Evolutionary conservation across 92 coral and sea anemone species (phyloP).

Genomic region (Porites divaricata): DNA sequence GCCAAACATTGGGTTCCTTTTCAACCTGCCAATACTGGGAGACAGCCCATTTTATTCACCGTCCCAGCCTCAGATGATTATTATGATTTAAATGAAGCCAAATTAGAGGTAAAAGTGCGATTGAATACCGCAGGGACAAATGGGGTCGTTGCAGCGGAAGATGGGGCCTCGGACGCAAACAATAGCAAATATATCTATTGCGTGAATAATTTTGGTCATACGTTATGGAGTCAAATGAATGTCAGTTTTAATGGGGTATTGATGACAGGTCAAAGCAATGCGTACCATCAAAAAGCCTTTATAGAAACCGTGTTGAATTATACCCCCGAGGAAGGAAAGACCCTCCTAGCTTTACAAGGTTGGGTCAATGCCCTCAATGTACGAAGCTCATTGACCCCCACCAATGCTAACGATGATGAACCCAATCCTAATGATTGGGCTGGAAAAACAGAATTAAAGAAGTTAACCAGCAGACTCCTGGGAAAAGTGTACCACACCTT

Average conservation of each 20-base stretch:
- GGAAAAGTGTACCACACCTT: slow-evolving; percentile 23
- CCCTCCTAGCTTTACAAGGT: slow-evolving; percentile 6
- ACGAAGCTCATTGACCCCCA: slow-evolving; percentile 8
- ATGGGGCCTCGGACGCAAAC: no score
- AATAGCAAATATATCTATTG: no score
- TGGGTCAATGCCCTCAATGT: slow-evolving; percentile 8
- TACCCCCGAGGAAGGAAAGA: neutral
- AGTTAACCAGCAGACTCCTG: neutral
- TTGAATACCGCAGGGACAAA: no score
- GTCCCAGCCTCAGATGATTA: no score
- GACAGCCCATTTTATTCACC: no score
- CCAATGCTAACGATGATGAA: neutral
- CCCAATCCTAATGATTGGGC: neutral
- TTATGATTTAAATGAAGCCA: no score
- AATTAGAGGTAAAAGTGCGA: no score
- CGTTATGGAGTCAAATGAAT: slow-evolving; percentile 15
- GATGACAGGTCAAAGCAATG: slow-evolving; percentile 30
- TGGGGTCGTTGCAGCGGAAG: no score
- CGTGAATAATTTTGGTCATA: slow-evolving; percentile 14
- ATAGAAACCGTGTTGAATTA: slow-evolving; percentile 32
- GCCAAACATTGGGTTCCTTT: no score
- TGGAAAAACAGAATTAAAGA: slow-evolving; percentile 1
- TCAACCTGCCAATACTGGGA: no score
- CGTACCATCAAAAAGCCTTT: slow-evolving; percentile 17
- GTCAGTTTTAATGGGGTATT: neutral